Conservation (phyloP, 2,797 vertebrate genomes). For the Glossophaga mutica region DNA sequence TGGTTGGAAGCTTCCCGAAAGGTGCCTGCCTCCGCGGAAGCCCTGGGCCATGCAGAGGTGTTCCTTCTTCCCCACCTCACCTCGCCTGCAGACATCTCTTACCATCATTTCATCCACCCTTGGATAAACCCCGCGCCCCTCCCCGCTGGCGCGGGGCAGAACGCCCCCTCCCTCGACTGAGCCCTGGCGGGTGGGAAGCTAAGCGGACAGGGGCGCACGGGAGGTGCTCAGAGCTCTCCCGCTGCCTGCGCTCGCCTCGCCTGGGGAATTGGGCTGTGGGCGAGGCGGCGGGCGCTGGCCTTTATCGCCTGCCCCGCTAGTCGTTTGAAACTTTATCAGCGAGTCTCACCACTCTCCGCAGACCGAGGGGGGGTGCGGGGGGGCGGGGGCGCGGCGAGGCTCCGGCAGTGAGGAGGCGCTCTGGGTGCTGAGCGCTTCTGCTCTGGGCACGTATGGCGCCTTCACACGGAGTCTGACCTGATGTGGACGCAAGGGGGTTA, state of each 20-base stretch:
- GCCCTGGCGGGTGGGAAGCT: not conserved
- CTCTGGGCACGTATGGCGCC: constrained; percentile 80
- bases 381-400: constrained; percentile 65
- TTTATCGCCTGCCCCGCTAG: constrained; percentile 57
- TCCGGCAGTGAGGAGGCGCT: constrained; percentile 70
- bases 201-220: constrained; percentile 20
- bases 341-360: constrained; percentile 55
- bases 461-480: constrained; percentile 77
- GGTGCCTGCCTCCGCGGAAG: constrained; percentile 67
- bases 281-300: constrained; percentile 59
- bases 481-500: constrained; percentile 85
- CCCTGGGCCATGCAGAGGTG: constrained; percentile 73
- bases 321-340: constrained; percentile 74
- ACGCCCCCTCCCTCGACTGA: constrained; percentile 48
- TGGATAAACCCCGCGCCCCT: constrained; percentile 60
- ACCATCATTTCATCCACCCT: constrained; percentile 80
- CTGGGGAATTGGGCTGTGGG: constrained; percentile 62
- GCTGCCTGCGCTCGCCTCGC: constrained; percentile 13
- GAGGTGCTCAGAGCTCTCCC: constrained; percentile 23
- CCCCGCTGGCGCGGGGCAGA: constrained; percentile 52
- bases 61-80: constrained; percentile 61
- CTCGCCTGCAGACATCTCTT: constrained; percentile 73
- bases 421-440: constrained; percentile 64
- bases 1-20: constrained; percentile 39
- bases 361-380: constrained; percentile 56